Evolutionary conservation across 2,113 vertebrate genomes (phyloP), one percentile per base, ranked within the genome.

Genomic region (Synodontis membranacea): DNA sequence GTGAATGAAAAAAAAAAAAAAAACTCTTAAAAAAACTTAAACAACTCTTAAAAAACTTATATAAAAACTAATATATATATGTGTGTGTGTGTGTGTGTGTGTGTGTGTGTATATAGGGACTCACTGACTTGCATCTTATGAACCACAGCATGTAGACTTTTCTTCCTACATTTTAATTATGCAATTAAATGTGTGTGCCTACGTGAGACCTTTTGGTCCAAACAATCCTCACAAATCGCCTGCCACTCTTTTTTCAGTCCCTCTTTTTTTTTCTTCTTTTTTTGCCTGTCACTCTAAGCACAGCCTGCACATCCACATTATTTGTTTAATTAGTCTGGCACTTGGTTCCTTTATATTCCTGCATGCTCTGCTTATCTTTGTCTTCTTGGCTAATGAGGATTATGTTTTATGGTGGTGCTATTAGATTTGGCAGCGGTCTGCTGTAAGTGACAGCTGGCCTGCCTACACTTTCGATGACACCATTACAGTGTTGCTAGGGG

Each of bases 341-440:
- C 62, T 48, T 31, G 23, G 2, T 72, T 81, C 37, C 78, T 86
- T 81, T 86, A 80, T 80, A 80, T 70, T 85, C 76, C 48, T 86
- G 62, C 48, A n/a, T 86, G 64, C 50, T 58, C 28, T 72, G 76
- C 85, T 86, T 86, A 81, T 86, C 85, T 86, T 70, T 54, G 62
- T 86, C 34, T 86, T 34, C 85, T 86, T 86, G 85, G 78, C 78
- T 86, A 80, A 79, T 72, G 78, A 86, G 85, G 78, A 86, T 86
- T 72, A 72, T 54, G 85, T 39, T 86, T 80, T 86, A 86, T 86
- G 28, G 68, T n/a, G 37, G 83, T 80, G 76, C 84, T 86, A 62
- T 86, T 86, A 70, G 52, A 82, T 74, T 82, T 86, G 86, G 80
- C 86, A 82, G 4, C 19, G 23, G 21, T 60, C 52, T 74, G 52